Conservation (phyloP, 2,888 invertebrate species). For the Synanthedon myopaeformis region DNA sequence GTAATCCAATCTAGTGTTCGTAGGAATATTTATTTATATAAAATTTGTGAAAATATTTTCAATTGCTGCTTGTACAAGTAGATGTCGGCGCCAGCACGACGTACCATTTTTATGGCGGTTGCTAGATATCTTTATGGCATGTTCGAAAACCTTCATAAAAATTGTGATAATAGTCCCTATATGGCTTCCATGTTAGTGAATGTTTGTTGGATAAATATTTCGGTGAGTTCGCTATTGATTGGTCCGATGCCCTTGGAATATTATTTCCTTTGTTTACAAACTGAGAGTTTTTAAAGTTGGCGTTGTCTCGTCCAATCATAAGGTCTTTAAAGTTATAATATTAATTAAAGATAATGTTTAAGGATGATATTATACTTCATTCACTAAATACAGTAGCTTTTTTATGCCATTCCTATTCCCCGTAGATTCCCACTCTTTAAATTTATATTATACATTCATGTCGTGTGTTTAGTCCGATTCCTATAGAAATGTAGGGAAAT, state of each 20-base stretch:
- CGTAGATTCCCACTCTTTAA: too few relatives aligned
- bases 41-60: constrained; percentile 1
- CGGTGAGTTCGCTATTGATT: neutral
- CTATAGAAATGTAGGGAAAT: too few relatives aligned
- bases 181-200: constrained; percentile 11
- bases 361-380: too few relatives aligned
- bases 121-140: constrained; percentile 46
- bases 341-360: too few relatives aligned
- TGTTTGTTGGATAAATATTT: too few relatives aligned
- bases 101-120: constrained; percentile 21
- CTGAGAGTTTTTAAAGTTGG: neutral
- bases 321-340: too few relatives aligned
- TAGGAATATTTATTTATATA: neutral
- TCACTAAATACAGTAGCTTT: too few relatives aligned
- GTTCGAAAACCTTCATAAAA: constrained; percentile 46
- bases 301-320: too few relatives aligned
- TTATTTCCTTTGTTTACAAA: constrained; percentile 3
- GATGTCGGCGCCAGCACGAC: constrained; percentile 5
- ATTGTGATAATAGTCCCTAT: constrained; percentile 39
- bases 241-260: neutral
- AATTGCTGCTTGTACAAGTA: neutral
- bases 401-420: too few relatives aligned
- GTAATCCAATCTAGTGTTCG: too few relatives aligned
- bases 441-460: too few relatives aligned
- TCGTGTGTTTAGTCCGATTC: too few relatives aligned